Conservation (phyloP, 2,797 vertebrate species). For the Echeneis naucrates region DNA sequence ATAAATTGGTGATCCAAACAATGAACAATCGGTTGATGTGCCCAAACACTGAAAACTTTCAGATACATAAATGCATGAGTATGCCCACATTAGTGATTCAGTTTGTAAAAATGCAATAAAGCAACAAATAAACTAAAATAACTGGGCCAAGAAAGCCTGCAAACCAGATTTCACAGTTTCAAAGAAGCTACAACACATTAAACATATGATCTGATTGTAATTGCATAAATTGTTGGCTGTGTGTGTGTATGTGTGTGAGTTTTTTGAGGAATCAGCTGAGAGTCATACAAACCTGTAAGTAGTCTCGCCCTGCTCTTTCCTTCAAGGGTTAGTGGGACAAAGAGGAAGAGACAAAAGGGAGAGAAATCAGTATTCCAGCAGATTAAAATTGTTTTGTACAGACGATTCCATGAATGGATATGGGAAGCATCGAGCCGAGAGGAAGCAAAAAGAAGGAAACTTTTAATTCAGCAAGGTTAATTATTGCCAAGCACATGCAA, state of each 20-base stretch:
- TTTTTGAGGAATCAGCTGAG: conserved; percentile 32
- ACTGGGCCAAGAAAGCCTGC: not conserved
- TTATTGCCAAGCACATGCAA: conserved; percentile 77
- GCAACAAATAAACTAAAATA: not conserved
- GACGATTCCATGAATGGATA: conserved; percentile 53
- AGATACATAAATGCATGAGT: not conserved
- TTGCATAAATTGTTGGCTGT: conserved; percentile 7
- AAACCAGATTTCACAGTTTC: conserved; percentile 2
- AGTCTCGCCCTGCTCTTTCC: conserved; percentile 94
- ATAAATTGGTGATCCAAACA: conserved; percentile 4
- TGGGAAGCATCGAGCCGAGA: conserved; percentile 42
- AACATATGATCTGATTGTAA: not conserved
- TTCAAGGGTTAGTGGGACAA: conserved; percentile 90
- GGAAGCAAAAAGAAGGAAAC: conserved; percentile 13
- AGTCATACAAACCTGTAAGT: conserved; percentile 84
- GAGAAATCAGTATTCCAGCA: conserved; percentile 83
- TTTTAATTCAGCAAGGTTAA: conserved; percentile 15
- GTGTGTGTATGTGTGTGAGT: conserved; percentile 4
- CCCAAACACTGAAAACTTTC: not conserved
- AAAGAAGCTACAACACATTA: not conserved
- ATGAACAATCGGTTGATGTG: not conserved
- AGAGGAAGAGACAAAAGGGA: conserved; percentile 86
- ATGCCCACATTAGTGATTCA: not conserved
- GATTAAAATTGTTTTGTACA: conserved; percentile 74
- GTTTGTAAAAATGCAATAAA: not conserved